phyloP scores from a whole-genome alignment of 2,113 vertebrate genomes.

The Campylomormyrus tamandua region DNA sequence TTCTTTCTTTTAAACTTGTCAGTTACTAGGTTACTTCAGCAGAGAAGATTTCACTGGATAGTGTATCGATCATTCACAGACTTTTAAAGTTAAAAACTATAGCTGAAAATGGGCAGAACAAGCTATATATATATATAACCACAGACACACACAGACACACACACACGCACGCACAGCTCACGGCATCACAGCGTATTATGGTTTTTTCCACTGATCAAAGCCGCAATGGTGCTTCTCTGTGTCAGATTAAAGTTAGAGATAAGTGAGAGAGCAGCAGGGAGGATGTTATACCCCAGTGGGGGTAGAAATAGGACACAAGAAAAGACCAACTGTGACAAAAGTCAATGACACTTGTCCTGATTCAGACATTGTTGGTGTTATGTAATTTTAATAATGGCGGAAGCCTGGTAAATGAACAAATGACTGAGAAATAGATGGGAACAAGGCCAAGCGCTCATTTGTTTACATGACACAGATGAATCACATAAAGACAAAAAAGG shows the following conservation, averaged over 20 bases:
- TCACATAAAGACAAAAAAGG: not conserved
- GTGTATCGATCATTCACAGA: not conserved
- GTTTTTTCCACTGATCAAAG: not conserved
- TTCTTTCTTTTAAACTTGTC: not conserved
- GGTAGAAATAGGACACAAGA: not conserved
- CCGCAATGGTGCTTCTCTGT: no score
- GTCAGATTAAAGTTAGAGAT: not conserved
- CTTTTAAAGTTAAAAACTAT: not conserved
- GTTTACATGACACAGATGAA: not conserved
- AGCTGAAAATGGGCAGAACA: not conserved
- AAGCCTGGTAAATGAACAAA: not conserved
- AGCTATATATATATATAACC: not conserved
- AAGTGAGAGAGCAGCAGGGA: not conserved
- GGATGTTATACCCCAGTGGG: not conserved
- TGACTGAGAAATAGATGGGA: not conserved
- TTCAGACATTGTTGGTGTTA: not conserved
- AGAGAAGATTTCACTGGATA: not conserved
- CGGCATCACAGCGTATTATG: not conserved
- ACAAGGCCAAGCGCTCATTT: not conserved
- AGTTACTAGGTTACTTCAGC: not conserved
- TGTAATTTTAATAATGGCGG: not conserved
- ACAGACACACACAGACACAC: not conserved
- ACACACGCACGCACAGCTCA: not conserved
- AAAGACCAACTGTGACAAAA: not conserved
- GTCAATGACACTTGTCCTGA: not conserved